phyloP scores from a whole-genome alignment of 2,113 vertebrate genomes.

The Plotosus lineatus region DNA sequence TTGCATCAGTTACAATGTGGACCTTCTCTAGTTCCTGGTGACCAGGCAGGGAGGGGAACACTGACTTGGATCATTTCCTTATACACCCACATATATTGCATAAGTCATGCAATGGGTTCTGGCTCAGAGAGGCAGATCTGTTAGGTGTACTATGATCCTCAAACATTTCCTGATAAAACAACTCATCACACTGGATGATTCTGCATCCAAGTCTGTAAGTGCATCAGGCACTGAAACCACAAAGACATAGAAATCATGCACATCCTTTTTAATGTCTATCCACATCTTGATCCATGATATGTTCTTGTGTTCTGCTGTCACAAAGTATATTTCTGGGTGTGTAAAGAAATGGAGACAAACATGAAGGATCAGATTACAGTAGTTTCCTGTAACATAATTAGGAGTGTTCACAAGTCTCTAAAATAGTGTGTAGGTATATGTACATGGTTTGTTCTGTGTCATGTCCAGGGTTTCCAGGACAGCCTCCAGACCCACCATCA shows the following conservation, averaged over 20 bases:
- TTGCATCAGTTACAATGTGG: neutral
- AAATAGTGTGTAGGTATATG: neutral
- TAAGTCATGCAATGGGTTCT: neutral
- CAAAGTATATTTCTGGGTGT: neutral
- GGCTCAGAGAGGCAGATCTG: neutral
- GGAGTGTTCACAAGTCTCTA: neutral
- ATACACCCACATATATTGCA: neutral
- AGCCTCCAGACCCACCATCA: neutral
- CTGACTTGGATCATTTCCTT: neutral
- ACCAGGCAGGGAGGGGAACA: neutral
- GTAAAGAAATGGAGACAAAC: neutral
- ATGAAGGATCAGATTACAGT: neutral
- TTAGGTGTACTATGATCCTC: neutral
- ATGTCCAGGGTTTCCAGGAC: neutral
- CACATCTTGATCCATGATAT: neutral
- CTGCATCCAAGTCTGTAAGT: neutral
- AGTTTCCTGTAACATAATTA: neutral
- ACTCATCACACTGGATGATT: no score
- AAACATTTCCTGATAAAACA: conserved; percentile 15
- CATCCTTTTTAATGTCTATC: neutral
- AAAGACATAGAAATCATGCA: neutral
- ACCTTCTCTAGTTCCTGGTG: neutral
- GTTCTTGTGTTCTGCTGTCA: neutral
- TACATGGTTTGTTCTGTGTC: neutral
- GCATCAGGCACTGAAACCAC: neutral